Conservation (phyloP, 2,113 vertebrate genomes). For the Callipepla californica region DNA sequence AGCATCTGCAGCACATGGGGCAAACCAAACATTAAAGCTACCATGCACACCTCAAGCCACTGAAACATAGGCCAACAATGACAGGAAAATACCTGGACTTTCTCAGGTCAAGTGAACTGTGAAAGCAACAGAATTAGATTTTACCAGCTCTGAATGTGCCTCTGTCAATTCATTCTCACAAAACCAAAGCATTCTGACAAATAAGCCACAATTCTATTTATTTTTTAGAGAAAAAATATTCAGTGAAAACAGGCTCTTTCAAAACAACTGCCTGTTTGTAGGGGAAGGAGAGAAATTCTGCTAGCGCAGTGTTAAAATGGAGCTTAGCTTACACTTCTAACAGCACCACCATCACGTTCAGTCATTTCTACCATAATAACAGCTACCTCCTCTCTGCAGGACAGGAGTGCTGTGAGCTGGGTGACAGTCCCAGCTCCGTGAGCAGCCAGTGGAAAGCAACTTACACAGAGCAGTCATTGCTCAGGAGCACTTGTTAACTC, state of each 20-base stretch:
- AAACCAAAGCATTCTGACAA: not conserved
- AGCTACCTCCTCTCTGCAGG: not conserved
- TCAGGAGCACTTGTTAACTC: not conserved
- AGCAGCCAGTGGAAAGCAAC: not conserved
- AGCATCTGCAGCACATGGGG: not conserved
- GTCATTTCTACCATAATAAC: not conserved
- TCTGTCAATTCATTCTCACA: not conserved
- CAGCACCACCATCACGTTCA: not conserved
- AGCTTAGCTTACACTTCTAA: not conserved
- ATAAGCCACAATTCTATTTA: not conserved
- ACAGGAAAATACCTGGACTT: not conserved
- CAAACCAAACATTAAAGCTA: not conserved
- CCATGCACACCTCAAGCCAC: not conserved
- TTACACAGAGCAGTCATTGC: too few species aligned
- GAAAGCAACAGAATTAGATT: not conserved
- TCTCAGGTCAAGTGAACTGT: not conserved
- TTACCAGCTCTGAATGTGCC: not conserved
- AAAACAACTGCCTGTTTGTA: not conserved
- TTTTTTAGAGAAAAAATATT: not conserved
- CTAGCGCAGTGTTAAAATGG: not conserved
- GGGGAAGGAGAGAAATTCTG: not conserved
- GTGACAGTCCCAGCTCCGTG: not conserved
- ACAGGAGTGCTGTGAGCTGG: not conserved
- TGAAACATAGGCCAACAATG: not conserved
- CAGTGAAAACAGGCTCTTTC: not conserved